Evolutionary conservation across 2,797 vertebrate species (phyloP), one percentile per base, ranked within the genome.

Genomic region (Chloroceryle amazona): DNA sequence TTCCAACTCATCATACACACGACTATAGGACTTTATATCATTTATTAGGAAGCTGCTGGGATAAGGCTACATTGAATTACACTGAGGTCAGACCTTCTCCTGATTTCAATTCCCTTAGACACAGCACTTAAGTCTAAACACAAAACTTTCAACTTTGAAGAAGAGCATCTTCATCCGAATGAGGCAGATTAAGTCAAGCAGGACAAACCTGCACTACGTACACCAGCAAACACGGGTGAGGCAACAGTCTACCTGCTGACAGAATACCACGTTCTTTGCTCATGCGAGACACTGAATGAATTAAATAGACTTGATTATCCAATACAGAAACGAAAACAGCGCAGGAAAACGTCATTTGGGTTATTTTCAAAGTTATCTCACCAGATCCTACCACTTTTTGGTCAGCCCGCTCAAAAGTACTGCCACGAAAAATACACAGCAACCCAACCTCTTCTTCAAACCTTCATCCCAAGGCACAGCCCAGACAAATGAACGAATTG

Each of bases 161-260:
- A 62, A 10, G 5, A 66, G 10, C 35, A 62, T 60, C 22, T 73
- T 7, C 20, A 86, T 42, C 39, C 41, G 52, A 86, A 82, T 19
- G 22, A 70, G 52, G n/a, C 18, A 37, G 15, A 60, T n/a, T 6
- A 68, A 68, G 35, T 29, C 2, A 2, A 23, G 7, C 6, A 49
- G 35, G 25, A 76, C 33, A 49, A 49, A 41, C 23, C 11, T 5
- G 8, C 54, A 7, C 20, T 52, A 37, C 0, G 0, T 7, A 46
- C 4, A 19, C 9, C 39, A 78, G 29, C 29, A 82, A 91, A 78
- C 2, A 65, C 5, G 76, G 35, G 29, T 39, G 51, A 84, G 20
- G 46, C 1, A 4, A 71, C 8, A 20, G 13, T 3, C 3, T 39
- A 35, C 19, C 19, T 72, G 37, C 14, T 55, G 19, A 62, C 44